A percentile compares a stretch with the other conserved stretches of the same genome.
Evolutionary conservation across 2,113 vertebrate species (phyloP).

Genomic region (Thalassoma bifasciatum): DNA sequence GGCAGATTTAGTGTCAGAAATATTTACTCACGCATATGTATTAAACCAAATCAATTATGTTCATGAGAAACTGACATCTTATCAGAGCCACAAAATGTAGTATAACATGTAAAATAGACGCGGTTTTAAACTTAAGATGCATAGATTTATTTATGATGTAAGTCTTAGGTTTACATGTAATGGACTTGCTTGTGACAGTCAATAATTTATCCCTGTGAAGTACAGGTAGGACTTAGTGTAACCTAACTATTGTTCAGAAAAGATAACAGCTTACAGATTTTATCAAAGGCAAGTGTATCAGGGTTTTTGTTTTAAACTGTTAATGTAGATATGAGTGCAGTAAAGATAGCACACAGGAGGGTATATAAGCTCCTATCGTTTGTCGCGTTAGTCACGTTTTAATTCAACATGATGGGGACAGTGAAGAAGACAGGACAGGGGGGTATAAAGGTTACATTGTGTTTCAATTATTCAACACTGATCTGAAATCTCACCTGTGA

Average conservation of each 20-base stretch:
- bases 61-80: too few relatives aligned
- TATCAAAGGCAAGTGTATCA: background rate
- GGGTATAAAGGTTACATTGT: too few relatives aligned
- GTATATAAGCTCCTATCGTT: constrained; percentile 19
- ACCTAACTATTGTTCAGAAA: background rate
- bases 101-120: too few relatives aligned
- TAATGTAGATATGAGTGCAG: constrained; percentile 16
- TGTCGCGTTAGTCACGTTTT: background rate
- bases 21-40: too few relatives aligned
- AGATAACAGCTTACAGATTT: constrained; percentile 9
- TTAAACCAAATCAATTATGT: too few relatives aligned
- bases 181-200: background rate
- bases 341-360: constrained; percentile 54
- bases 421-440: background rate
- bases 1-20: too few relatives aligned
- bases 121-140: too few relatives aligned
- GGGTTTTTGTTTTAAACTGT: constrained; percentile 7
- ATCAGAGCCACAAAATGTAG: too few relatives aligned
- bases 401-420: background rate
- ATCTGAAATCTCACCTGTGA: constrained; percentile 62
- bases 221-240: background rate
- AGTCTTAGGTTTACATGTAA: too few relatives aligned
- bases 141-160: too few relatives aligned
- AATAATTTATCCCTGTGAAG: constrained; percentile 7
- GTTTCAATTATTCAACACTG: too few relatives aligned